phyloP scores from a whole-genome alignment of 2,888 invertebrate genomes.

The Acronicta psi region DNA sequence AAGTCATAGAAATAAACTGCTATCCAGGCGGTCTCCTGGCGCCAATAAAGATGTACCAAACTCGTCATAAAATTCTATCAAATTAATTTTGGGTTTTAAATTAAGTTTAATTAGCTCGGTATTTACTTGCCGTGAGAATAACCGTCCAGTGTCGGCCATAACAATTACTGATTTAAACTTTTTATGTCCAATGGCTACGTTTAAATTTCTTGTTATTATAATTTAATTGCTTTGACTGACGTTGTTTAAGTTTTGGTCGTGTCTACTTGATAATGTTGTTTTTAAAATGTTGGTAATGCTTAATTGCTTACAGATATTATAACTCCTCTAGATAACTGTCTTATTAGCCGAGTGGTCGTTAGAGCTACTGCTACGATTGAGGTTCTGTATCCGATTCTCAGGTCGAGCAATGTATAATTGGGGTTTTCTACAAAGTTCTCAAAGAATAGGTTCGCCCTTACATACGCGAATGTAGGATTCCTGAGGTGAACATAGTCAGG shows the following conservation, averaged over 20 bases:
- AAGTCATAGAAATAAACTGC: slow-evolving; percentile 12
- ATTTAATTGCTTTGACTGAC: slow-evolving; percentile 44
- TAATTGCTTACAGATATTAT: neutral
- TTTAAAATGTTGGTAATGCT: neutral
- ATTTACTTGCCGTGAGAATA: slow-evolving; percentile 73
- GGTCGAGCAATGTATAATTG: too few species aligned
- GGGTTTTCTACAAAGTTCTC: too few species aligned
- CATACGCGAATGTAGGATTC: too few species aligned
- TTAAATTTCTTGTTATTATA: slow-evolving; percentile 46
- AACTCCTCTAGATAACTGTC: too few species aligned
- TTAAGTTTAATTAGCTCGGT: slow-evolving; percentile 66
- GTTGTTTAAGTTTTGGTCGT: slow-evolving; percentile 3
- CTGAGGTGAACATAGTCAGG: too few species aligned
- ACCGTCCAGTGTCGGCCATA: slow-evolving; percentile 58
- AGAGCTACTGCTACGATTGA: too few species aligned
- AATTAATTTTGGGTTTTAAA: slow-evolving; percentile 70
- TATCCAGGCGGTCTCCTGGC: slow-evolving; percentile 34
- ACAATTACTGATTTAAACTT: slow-evolving; percentile 71
- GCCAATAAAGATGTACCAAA: slow-evolving; percentile 24
- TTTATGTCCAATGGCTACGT: slow-evolving; percentile 41
- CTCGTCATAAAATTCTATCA: slow-evolving; percentile 60
- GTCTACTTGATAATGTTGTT: neutral
- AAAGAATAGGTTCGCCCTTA: too few species aligned
- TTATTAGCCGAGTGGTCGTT: too few species aligned
- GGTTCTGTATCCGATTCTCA: too few species aligned